These are phyloP conservation scores for Drosophila niveifrons DNA, from an alignment of 2,888 invertebrate species.

Conservation along the genomic window DNA sequence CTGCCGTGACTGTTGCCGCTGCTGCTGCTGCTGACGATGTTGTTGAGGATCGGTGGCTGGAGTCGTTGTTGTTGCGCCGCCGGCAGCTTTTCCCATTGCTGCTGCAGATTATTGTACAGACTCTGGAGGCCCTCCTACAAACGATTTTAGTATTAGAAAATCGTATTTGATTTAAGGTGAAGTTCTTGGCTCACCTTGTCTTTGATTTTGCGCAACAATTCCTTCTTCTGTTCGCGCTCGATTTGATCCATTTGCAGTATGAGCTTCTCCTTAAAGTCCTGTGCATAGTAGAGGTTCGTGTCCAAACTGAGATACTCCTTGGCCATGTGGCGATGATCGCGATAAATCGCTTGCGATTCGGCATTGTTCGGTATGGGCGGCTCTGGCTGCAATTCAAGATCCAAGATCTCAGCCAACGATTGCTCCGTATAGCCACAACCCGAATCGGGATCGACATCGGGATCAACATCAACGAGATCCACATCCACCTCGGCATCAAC, in stretches of 20 bases:
- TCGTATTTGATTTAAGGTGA: too few relatives aligned
- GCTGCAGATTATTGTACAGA: slow-evolving; percentile 83
- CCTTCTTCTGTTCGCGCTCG: slow-evolving; percentile 83
- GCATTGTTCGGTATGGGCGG: slow-evolving; percentile 92
- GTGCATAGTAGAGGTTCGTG: slow-evolving; percentile 93
- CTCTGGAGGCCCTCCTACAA: slow-evolving; percentile 81
- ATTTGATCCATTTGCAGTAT: slow-evolving; percentile 86
- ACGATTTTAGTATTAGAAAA: too few relatives aligned
- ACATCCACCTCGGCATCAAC: slow-evolving; percentile 31
- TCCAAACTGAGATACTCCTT: slow-evolving; percentile 95
- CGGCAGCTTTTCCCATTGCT: slow-evolving; percentile 80
- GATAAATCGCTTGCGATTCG: slow-evolving; percentile 93
- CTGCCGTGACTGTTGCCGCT: slow-evolving; percentile 17
- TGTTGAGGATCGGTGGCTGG: slow-evolving; percentile 25
- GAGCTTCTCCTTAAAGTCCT: slow-evolving; percentile 91
- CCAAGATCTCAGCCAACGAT: slow-evolving; percentile 90
- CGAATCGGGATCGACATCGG: slow-evolving; percentile 67
- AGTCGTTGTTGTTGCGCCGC: slow-evolving; percentile 56
- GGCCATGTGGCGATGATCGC: slow-evolving; percentile 94
- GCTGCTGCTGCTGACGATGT: slow-evolving; percentile 15
- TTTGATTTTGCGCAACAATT: slow-evolving; percentile 83
- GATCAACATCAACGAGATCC: slow-evolving; percentile 13
- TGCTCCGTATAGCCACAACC: slow-evolving; percentile 81
- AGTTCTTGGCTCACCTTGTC: slow-evolving; percentile 78
- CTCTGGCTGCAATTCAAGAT: slow-evolving; percentile 92